A percentile compares a stretch with the other conserved stretches of the same genome.
These are phyloP conservation scores for Melieria omissa DNA, from an alignment of 2,888 invertebrate species.

Conservation along the genomic window DNA sequence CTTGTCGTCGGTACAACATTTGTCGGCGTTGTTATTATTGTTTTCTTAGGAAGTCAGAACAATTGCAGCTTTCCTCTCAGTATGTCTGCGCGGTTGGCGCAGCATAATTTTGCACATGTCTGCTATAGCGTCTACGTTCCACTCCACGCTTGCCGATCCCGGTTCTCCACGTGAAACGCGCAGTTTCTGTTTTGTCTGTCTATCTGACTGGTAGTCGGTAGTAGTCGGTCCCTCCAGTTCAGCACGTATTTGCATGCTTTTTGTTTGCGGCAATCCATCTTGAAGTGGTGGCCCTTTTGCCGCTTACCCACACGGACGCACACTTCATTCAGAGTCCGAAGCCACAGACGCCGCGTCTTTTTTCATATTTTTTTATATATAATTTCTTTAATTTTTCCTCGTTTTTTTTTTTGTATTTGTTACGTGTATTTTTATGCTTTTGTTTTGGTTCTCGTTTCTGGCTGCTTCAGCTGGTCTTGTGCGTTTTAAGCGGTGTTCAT, in stretches of 20 bases:
- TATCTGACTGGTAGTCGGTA: not conserved
- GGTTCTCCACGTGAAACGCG: no score
- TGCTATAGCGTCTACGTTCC: no score
- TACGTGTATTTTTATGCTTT: slow-evolving; percentile 21
- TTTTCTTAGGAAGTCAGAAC: slow-evolving; percentile 25
- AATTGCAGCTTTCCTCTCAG: slow-evolving; percentile 23
- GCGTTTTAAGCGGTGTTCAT: slow-evolving; percentile 5
- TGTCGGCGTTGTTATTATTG: slow-evolving; percentile 8
- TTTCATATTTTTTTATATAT: slow-evolving; percentile 1
- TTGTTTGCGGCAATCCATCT: no score
- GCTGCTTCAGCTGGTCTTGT: not conserved
- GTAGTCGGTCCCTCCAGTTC: not conserved
- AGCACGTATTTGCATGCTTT: no score
- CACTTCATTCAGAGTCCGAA: no score
- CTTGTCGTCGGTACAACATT: not conserved
- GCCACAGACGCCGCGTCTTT: not conserved
- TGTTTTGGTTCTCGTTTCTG: slow-evolving; percentile 17
- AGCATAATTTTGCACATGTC: no score
- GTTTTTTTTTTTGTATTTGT: not conserved
- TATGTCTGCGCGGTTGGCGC: no score
- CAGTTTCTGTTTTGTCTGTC: no score
- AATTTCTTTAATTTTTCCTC: not conserved
- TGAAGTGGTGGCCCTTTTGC: no score
- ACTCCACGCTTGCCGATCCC: no score
- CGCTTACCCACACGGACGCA: no score